Conservation (phyloP, 2,113 vertebrate genomes). For the Pantherophis guttatus region DNA sequence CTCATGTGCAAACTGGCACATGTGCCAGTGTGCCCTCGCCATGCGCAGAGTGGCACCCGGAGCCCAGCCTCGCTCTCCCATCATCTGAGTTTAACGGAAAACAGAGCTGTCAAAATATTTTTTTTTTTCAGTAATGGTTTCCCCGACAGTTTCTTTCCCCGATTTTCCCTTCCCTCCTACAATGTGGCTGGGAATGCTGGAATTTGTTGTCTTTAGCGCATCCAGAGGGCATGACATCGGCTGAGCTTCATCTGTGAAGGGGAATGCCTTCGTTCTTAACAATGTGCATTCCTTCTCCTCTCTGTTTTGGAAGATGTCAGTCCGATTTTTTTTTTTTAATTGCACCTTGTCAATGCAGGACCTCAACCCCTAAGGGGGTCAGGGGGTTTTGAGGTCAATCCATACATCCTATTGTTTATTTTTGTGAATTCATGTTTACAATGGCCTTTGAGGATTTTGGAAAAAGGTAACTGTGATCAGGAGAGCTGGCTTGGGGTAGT, state of each 20-base stretch:
- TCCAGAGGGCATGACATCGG: background rate
- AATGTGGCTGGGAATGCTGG: background rate
- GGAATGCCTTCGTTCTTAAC: background rate
- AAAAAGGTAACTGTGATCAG: too few relatives aligned
- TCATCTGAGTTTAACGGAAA: rapidly evolving
- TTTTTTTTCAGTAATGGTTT: background rate
- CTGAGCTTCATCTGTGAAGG: background rate
- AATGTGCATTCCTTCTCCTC: too few relatives aligned
- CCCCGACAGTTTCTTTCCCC: background rate
- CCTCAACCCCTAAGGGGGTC: background rate
- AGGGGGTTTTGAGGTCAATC: too few relatives aligned
- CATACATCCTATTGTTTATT: too few relatives aligned
- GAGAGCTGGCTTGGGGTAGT: too few relatives aligned
- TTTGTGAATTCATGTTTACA: too few relatives aligned
- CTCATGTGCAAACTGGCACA: background rate
- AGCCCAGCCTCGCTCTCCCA: background rate
- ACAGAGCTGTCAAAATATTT: background rate
- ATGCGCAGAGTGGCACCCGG: rapidly evolving
- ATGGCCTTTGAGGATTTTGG: too few relatives aligned
- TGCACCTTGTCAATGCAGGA: background rate
- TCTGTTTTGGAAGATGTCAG: too few relatives aligned
- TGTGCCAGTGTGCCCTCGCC: background rate
- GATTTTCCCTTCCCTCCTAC: too few relatives aligned
- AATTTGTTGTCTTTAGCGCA: background rate
- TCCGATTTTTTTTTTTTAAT: too few relatives aligned